Evolutionary conservation across 2,888 invertebrate genomes (phyloP).

Genomic region (Acheta domesticus): DNA sequence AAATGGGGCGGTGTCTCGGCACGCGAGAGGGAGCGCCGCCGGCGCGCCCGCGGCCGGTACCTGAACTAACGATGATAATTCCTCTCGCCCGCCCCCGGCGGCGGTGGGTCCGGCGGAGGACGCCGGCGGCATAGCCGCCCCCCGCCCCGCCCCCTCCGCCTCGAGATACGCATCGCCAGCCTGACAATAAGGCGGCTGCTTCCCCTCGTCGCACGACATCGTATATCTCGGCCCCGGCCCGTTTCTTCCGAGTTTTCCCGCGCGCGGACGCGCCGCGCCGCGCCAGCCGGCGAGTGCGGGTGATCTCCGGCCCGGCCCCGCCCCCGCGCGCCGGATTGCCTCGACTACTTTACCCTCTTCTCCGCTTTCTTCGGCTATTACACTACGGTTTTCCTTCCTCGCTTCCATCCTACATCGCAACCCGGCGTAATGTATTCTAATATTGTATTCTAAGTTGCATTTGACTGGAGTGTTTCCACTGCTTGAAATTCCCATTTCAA

Average conservation of each 20-base stretch:
- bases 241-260: not conserved
- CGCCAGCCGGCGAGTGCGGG: no score
- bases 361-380: no score
- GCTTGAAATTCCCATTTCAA: no score
- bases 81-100: not conserved
- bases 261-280: not conserved
- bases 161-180: not conserved
- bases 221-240: not conserved
- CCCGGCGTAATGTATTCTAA: no score
- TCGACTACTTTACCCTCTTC: no score
- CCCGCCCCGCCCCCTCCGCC: not conserved
- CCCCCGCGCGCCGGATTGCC: no score
- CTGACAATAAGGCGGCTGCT: not conserved
- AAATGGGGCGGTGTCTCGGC: no score
- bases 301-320: no score
- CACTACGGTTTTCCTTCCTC: no score
- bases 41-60: not conserved
- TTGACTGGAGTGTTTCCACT: no score
- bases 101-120: not conserved
- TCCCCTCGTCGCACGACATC: not conserved
- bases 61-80: conserved; percentile 18
- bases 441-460: no score
- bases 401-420: no score
- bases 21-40: not conserved
- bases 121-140: not conserved